Conservation (phyloP, 2,888 invertebrate genomes). For the Punctoribates punctum region DNA sequence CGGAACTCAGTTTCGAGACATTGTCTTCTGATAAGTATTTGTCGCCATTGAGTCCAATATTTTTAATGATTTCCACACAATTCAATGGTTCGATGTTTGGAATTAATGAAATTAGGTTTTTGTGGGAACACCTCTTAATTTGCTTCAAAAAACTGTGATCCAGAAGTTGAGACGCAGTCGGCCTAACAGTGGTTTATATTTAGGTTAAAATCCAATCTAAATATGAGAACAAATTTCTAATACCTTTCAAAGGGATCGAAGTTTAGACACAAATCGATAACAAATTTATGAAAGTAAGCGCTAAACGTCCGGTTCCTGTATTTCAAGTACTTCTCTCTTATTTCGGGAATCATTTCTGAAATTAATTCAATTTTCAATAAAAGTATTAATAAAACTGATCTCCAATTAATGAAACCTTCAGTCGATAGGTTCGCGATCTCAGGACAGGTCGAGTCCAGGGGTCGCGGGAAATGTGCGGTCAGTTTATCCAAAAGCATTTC, state of each 20-base stretch:
- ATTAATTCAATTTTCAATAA: neutral
- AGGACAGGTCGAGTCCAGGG: constrained; percentile 51
- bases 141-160: constrained; percentile 71
- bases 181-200: constrained; percentile 51
- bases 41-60: neutral
- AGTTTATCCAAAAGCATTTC: constrained; percentile 87
- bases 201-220: no score
- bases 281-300: constrained; percentile 71
- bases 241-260: constrained; percentile 64
- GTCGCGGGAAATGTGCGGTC: constrained; percentile 61
- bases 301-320: constrained; percentile 61
- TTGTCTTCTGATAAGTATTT: neutral
- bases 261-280: constrained; percentile 65
- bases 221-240: neutral
- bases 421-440: constrained; percentile 39
- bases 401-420: constrained; percentile 21
- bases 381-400: neutral
- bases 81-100: constrained; percentile 11
- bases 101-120: constrained; percentile 31
- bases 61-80: constrained; percentile 2
- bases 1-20: neutral
- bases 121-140: constrained; percentile 44
- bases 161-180: constrained; percentile 66
- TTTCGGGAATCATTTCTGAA: constrained; percentile 44
- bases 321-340: constrained; percentile 45